These are phyloP conservation scores for Cataglyphis altisquamis DNA, from an alignment of 2,888 invertebrate genomes.

Conservation along the genomic window DNA sequence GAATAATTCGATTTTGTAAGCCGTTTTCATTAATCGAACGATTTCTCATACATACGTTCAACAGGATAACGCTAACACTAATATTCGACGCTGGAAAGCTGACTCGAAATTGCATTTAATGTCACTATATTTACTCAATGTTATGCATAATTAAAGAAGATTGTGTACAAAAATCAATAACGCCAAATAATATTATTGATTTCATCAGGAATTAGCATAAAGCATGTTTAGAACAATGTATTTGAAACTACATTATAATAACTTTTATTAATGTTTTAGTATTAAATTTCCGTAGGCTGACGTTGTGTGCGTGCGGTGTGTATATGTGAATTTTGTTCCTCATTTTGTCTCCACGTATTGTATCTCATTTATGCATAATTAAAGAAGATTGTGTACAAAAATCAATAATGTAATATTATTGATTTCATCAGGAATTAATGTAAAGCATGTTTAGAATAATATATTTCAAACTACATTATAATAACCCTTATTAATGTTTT, in stretches of 20 bases:
- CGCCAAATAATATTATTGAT: slow-evolving; percentile 39
- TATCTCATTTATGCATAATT: background rate
- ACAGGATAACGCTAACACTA: slow-evolving; percentile 13
- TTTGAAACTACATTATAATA: slow-evolving; percentile 17
- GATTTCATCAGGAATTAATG: slow-evolving; percentile 7
- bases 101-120: slow-evolving; percentile 31
- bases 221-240: background rate
- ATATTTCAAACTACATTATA: slow-evolving; percentile 8
- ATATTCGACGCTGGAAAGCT: slow-evolving; percentile 30
- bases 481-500: slow-evolving; percentile 33
- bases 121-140: slow-evolving; percentile 16
- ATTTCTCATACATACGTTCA: background rate
- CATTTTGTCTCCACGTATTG: background rate
- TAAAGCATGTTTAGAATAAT: slow-evolving; percentile 5
- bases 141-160: slow-evolving; percentile 43
- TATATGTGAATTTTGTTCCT: background rate
- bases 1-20: slow-evolving; percentile 22
- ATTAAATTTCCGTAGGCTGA: slow-evolving; percentile 12
- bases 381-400: slow-evolving; percentile 44
- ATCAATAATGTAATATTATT: slow-evolving; percentile 50
- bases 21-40: slow-evolving; percentile 16
- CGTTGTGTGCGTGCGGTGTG: no score
- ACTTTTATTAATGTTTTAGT: slow-evolving; percentile 32
- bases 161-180: slow-evolving; percentile 39
- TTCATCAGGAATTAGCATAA: background rate